A percentile compares a stretch with the other conserved stretches of the same genome.
These are phyloP conservation scores for Leptinotarsa rubiginosa DNA, from an alignment of 2,888 invertebrate species.

Conservation along the genomic window DNA sequence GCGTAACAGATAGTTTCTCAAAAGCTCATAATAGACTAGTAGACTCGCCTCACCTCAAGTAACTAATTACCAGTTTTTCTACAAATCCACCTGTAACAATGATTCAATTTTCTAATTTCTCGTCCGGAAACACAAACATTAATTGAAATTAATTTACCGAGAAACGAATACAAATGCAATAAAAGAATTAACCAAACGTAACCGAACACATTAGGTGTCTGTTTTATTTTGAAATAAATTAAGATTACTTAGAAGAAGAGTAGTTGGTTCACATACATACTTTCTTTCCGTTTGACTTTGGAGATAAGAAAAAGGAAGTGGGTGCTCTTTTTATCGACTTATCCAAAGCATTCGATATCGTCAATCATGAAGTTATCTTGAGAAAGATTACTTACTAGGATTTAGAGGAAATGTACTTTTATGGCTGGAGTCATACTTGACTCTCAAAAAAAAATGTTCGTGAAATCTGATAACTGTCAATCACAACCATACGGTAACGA, in stretches of 20 bases:
- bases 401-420: too few species aligned
- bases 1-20: too few species aligned
- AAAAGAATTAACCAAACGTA: conserved; percentile 5
- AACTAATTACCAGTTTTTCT: conserved; percentile 2
- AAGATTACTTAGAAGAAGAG: neutral
- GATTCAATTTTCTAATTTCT: neutral
- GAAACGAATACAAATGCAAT: conserved; percentile 17
- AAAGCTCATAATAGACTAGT: neutral
- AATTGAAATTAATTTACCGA: conserved; percentile 20
- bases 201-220: neutral
- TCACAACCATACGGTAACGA: too few species aligned
- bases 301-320: too few species aligned
- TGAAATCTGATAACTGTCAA: too few species aligned
- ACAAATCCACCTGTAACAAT: neutral
- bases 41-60: neutral
- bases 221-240: neutral
- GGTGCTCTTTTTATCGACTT: too few species aligned
- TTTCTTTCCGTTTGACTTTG: neutral
- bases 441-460: too few species aligned
- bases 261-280: neutral
- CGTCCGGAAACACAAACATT: neutral
- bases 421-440: too few species aligned
- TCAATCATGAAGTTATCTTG: too few species aligned
- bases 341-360: too few species aligned
- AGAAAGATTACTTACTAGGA: too few species aligned